These are phyloP conservation scores for Vanessa cardui DNA, from an alignment of 2,888 invertebrate genomes.

Conservation along the genomic window DNA sequence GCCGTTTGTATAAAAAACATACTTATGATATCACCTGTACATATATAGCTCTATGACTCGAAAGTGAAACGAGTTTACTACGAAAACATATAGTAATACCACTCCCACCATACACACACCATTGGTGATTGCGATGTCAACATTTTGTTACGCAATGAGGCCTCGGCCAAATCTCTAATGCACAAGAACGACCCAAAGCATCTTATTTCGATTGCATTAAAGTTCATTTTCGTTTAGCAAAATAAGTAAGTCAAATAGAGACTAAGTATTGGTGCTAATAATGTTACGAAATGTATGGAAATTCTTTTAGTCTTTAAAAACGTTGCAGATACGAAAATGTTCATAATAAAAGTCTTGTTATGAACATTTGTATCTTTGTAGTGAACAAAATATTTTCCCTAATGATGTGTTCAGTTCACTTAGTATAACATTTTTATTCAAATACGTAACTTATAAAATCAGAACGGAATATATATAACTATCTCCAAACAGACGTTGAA, in stretches of 20 bases:
- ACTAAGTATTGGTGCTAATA: slow-evolving; percentile 47
- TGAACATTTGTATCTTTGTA: too few species aligned
- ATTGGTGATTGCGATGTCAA: slow-evolving; percentile 65
- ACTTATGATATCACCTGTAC: too few species aligned
- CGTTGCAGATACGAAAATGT: neutral
- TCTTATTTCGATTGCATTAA: slow-evolving; percentile 36
- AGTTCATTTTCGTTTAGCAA: slow-evolving; percentile 37
- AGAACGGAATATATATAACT: too few species aligned
- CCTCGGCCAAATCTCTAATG: slow-evolving; percentile 55
- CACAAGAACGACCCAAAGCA: slow-evolving; percentile 18
- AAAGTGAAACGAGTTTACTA: neutral
- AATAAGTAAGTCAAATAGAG: slow-evolving; percentile 49
- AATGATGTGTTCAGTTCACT: too few species aligned
- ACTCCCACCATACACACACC: slow-evolving; percentile 50
- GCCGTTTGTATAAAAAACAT: too few species aligned
- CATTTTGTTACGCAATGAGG: slow-evolving; percentile 74
- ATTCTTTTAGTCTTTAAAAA: slow-evolving; percentile 35
- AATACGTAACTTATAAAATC: too few species aligned
- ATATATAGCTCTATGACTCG: neutral
- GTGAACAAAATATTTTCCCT: too few species aligned
- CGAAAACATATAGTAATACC: slow-evolving; percentile 46
- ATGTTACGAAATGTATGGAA: slow-evolving; percentile 57
- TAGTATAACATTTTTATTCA: too few species aligned
- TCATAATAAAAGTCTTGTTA: neutral
- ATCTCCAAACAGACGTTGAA: too few species aligned